phyloP scores from a whole-genome alignment of 2,888 invertebrate genomes.

The Beris chalybata region DNA sequence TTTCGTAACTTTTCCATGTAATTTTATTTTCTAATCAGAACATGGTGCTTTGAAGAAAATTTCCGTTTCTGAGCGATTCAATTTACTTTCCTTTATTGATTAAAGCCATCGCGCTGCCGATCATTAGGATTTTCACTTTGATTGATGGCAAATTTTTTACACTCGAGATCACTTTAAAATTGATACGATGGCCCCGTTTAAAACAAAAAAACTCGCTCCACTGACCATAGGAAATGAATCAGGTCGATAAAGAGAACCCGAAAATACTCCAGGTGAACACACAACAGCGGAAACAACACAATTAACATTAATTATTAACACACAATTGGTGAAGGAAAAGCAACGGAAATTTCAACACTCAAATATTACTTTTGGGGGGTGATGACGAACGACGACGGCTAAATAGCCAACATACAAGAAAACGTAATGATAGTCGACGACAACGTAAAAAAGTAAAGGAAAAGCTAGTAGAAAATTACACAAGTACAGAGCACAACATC shows the following conservation, averaged over 20 bases:
- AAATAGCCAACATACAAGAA: neutral
- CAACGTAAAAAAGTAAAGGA: neutral
- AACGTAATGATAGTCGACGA: neutral
- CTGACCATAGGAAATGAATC: conserved; percentile 17
- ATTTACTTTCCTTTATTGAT: neutral
- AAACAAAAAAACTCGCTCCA: conserved; percentile 9
- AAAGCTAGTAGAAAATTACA: conserved; percentile 14
- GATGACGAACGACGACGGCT: too few relatives aligned
- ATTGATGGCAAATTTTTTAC: conserved; percentile 23
- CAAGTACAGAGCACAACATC: conserved; percentile 18
- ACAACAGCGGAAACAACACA: conserved; percentile 1
- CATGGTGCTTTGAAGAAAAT: too few relatives aligned
- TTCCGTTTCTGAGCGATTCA: too few relatives aligned
- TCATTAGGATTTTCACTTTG: conserved; percentile 11
- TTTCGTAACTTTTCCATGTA: too few relatives aligned
- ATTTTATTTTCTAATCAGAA: too few relatives aligned
- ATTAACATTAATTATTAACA: conserved; percentile 22
- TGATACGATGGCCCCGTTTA: too few relatives aligned
- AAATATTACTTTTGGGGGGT: conserved; percentile 2
- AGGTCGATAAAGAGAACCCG: conserved; percentile 20
- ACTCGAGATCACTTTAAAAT: conserved; percentile 18
- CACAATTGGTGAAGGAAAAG: neutral
- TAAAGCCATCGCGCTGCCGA: neutral
- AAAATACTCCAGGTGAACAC: conserved; percentile 9
- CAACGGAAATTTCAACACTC: neutral